These are phyloP conservation scores for Acinonyx jubatus DNA, from an alignment of 2,113 vertebrate species.

Conservation along the genomic window DNA sequence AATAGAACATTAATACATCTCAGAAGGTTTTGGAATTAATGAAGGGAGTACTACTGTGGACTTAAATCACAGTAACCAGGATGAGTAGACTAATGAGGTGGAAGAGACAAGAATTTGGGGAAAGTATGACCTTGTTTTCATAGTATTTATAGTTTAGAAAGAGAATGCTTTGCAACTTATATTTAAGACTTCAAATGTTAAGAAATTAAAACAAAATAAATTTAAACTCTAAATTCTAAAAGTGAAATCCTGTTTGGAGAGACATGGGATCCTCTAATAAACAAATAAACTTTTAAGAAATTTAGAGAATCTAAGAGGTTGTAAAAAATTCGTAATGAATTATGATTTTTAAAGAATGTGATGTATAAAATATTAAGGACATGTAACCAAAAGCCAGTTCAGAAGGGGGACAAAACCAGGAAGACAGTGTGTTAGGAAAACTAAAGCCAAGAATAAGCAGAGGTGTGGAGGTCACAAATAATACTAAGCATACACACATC, in stretches of 20 bases:
- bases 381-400: background rate
- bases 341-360: background rate
- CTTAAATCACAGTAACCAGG: background rate
- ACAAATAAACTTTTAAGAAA: background rate
- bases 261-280: background rate
- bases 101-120: background rate
- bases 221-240: background rate
- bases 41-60: background rate
- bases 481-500: background rate
- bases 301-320: background rate
- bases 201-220: background rate
- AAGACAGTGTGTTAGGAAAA: background rate
- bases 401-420: background rate
- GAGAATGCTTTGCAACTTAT: background rate
- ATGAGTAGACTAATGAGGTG: background rate
- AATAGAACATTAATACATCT: background rate
- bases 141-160: background rate
- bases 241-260: background rate
- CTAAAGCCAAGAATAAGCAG: background rate
- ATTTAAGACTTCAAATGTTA: background rate
- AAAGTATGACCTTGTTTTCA: background rate
- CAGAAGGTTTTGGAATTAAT: background rate
- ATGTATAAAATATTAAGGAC: background rate
- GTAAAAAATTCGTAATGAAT: background rate
- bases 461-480: background rate